Evolutionary conservation across 2,113 vertebrate genomes (phyloP), one percentile per base, ranked within the genome.

Genomic region (Calyptommatus sinebrachiatus): DNA sequence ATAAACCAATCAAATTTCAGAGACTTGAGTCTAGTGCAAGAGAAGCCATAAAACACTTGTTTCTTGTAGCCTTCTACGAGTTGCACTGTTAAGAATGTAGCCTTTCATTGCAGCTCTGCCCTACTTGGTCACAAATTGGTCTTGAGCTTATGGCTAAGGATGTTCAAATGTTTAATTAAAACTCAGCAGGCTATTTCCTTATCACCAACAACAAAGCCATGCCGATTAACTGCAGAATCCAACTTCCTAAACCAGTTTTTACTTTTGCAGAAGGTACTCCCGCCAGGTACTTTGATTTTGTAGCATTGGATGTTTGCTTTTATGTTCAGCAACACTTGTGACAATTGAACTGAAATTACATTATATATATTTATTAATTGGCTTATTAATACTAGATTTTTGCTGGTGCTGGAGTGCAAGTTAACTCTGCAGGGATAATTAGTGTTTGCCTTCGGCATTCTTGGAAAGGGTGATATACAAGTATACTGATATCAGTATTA

Each of bases 1-100:
- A 71, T 50, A 78, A 82, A 68, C 2, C 41, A 31, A 73, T 50
- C 50, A 16, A 1, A 1, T 69, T 88, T 85, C 86, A 41, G 26
- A 74, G 79, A 29, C 21, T 35, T 53, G 7, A 0, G 16, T 83
- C 73, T 22, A 75, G 69, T 78, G 16, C 29, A 78, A 46, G 7
- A 29, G 78, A 83, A 24, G 24, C 77, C 71, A 63, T 73, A 78
- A 78, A 84, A 35, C 20, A 41, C 1, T 4, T 11, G 50, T 81
- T 81, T 35, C 61, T 60, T 81, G 71, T 73, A 50, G 71, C 35
- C 9, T 53, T 57, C 7, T 69, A 41, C 26, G 26, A 61, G 35
- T 48, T 69, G 66, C 60, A 70, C 8, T 21, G 24, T 61, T 60
- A 48, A 21, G 26, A n/a, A 69, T 46, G 48, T 62, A 69, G 22